Evolutionary conservation across 35 echinoderm and acorn worm genomes (phyloP).

Genomic region (Stichopus chloronotus): DNA sequence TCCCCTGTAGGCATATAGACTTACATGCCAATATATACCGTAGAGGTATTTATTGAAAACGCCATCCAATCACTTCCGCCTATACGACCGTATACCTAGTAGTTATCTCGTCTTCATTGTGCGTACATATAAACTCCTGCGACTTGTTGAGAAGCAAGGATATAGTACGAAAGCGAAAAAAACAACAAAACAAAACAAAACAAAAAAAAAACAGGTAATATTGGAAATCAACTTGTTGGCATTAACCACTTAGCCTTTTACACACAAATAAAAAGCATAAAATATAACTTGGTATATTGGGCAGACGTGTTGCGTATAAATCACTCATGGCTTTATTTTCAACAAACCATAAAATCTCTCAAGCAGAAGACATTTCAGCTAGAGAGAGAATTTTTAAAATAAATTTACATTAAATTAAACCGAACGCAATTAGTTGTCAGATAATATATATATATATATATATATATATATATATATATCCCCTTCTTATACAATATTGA

Average conservation of each 20-base stretch:
- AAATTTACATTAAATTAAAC: not conserved
- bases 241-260: not conserved
- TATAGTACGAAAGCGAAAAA: no score
- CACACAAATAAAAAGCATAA: not conserved
- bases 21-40: not conserved
- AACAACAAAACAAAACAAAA: no score
- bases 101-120: no score
- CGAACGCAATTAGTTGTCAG: not conserved
- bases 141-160: no score
- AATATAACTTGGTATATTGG: not conserved
- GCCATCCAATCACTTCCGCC: not conserved
- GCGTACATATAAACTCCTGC: no score
- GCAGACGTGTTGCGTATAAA: not conserved
- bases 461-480: no score
- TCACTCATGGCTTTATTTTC: not conserved
- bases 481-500: no score
- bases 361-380: not conserved
- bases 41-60: not conserved
- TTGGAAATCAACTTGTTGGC: no score
- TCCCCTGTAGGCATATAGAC: conserved; percentile 1
- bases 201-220: no score
- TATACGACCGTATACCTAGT: not conserved
- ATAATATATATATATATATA: no score
- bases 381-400: not conserved
- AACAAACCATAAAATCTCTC: not conserved